A percentile compares a stretch with the other conserved stretches of the same genome.
These are phyloP conservation scores for Protonibea diacanthus DNA, from an alignment of 2,797 vertebrate species.

Conservation along the genomic window DNA sequence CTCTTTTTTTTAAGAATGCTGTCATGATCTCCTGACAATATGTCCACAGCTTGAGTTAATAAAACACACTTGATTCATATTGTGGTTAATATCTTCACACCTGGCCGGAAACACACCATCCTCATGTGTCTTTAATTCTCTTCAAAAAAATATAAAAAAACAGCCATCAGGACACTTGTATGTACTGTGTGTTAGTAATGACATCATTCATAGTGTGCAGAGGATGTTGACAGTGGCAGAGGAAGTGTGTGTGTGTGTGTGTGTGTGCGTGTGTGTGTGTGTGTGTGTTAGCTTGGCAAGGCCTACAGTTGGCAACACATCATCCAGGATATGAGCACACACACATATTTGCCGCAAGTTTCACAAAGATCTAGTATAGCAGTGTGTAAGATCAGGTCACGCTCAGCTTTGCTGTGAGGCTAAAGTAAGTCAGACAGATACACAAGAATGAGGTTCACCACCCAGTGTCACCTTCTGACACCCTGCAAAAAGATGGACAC, in stretches of 20 bases:
- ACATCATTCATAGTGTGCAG: constrained; percentile 60
- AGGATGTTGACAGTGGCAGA: constrained; percentile 64
- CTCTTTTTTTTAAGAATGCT: neutral
- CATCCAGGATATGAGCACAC: constrained; percentile 27
- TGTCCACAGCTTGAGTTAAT: neutral
- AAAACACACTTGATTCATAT: neutral
- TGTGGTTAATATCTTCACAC: constrained; percentile 31
- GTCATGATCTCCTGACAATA: neutral
- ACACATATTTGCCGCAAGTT: constrained; percentile 8
- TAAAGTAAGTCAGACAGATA: neutral
- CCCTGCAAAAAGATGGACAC: neutral
- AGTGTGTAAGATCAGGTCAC: neutral
- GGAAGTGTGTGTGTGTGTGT: constrained; percentile 55
- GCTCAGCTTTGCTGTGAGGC: neutral
- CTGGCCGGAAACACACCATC: constrained; percentile 11
- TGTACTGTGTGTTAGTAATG: constrained; percentile 41
- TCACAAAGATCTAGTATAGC: neutral
- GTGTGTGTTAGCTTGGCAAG: constrained; percentile 44
- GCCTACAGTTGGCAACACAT: constrained; percentile 41
- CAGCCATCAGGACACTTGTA: constrained; percentile 12
- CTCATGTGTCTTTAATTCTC: constrained; percentile 8
- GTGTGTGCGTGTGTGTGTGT: constrained; percentile 32
- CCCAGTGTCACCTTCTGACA: neutral
- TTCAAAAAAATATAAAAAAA: no score
- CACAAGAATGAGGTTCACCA: neutral